These are phyloP conservation scores for Notodonta ziczac DNA, from an alignment of 2,888 invertebrate species.

Conservation along the genomic window DNA sequence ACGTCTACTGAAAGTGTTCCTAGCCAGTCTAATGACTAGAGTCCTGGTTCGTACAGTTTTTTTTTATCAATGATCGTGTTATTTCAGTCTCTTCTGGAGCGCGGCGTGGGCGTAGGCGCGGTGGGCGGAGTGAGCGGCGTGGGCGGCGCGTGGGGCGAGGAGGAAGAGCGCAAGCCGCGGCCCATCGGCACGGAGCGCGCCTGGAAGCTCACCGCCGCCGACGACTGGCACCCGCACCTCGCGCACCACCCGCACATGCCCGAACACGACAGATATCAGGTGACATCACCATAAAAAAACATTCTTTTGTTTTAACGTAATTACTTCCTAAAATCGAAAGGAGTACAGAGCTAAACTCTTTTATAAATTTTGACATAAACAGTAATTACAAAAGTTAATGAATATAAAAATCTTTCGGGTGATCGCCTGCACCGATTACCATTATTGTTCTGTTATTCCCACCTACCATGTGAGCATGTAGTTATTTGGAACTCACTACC, in stretches of 20 bases:
- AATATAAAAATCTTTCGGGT: too few relatives aligned
- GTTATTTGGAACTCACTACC: neutral
- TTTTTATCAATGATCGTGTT: neutral
- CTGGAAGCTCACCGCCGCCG: conserved; percentile 84
- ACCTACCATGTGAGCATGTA: neutral
- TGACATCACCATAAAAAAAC: conserved; percentile 20
- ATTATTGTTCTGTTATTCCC: too few relatives aligned
- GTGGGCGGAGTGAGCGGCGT: conserved; percentile 52
- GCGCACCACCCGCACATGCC: conserved; percentile 50
- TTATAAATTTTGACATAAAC: too few relatives aligned
- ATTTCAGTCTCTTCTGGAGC: conserved; percentile 71
- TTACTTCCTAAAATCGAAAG: too few relatives aligned
- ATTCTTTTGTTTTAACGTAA: too few relatives aligned
- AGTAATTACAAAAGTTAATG: too few relatives aligned
- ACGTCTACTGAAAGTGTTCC: too few relatives aligned
- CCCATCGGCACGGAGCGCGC: conserved; percentile 94
- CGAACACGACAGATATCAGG: conserved; percentile 75
- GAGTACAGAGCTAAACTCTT: too few relatives aligned
- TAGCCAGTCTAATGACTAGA: neutral
- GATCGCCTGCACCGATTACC: too few relatives aligned
- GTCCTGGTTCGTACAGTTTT: neutral
- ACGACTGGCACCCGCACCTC: conserved; percentile 68
- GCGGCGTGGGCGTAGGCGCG: conserved; percentile 58
- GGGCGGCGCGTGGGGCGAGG: conserved; percentile 64
- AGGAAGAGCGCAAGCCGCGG: conserved; percentile 85